Conservation (phyloP, 53 echinoderm and acorn worm species). For the Echinometra lucunter region DNA sequence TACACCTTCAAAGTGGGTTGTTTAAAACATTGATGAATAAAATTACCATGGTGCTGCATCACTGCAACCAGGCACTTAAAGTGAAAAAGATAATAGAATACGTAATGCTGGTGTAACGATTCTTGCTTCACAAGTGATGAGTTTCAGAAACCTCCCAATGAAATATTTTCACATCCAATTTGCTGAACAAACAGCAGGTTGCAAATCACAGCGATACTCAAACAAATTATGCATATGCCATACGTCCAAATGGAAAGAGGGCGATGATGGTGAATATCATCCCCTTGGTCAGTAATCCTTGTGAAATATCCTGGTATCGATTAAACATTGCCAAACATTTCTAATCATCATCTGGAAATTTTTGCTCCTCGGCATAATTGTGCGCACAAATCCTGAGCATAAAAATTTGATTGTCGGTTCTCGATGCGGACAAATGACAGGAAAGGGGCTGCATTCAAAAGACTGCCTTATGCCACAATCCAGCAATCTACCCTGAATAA, state of each 20-base stretch:
- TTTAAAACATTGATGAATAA: neutral
- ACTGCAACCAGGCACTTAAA: neutral
- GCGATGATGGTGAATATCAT: neutral
- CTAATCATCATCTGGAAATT: neutral
- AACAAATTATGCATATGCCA: no score
- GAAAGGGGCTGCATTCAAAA: neutral
- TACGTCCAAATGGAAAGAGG: neutral
- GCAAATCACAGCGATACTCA: no score
- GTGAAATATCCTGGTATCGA: neutral
- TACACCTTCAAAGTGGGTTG: neutral
- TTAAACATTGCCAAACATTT: neutral
- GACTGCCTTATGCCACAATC: neutral
- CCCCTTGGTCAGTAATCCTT: neutral
- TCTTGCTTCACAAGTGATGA: neutral
- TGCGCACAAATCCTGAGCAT: neutral
- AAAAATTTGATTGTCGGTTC: neutral
- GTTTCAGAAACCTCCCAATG: neutral
- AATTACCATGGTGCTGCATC: neutral
- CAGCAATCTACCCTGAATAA: constrained; percentile 13
- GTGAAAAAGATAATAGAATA: neutral
- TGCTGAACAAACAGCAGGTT: neutral
- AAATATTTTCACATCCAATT: neutral
- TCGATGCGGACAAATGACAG: neutral
- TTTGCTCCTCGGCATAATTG: neutral
- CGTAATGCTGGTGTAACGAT: neutral